Percentiles rank a stretch among this genome's conserved stretches.
These are phyloP conservation scores for Heterohyrax brucei DNA, from an alignment of 2,797 vertebrate species.

Conservation along the genomic window DNA sequence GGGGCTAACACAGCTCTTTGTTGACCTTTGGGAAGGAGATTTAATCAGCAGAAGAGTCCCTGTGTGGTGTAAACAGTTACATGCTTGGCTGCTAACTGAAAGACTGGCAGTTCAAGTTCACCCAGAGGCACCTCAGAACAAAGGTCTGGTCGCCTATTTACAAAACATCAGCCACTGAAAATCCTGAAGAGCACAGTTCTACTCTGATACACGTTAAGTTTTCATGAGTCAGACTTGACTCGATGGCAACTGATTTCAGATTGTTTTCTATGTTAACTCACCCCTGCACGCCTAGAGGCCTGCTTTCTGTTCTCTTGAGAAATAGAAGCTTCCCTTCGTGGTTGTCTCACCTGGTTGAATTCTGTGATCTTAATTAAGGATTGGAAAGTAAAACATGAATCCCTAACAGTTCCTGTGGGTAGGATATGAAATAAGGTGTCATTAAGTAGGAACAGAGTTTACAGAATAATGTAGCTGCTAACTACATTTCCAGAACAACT, in stretches of 20 bases:
- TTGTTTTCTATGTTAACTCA: neutral
- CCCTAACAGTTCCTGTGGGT: neutral
- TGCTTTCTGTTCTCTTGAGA: conserved; percentile 41
- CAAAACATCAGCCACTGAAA: neutral
- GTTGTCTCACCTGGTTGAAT: neutral
- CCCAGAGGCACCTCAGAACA: neutral
- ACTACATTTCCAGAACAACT: neutral
- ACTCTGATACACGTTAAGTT: neutral
- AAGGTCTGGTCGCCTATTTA: neutral
- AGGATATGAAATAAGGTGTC: neutral
- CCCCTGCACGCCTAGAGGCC: neutral
- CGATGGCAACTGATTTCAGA: neutral
- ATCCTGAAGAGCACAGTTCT: neutral
- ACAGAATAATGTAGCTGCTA: neutral
- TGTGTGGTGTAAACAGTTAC: neutral
- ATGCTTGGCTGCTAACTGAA: neutral
- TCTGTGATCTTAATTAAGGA: neutral
- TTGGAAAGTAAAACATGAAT: conserved; percentile 3
- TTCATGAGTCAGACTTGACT: neutral
- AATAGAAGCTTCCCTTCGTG: conserved; percentile 34
- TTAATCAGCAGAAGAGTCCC: neutral
- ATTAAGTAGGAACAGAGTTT: neutral
- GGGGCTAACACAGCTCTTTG: neutral
- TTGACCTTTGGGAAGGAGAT: neutral
- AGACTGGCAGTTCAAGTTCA: neutral